Base-by-base conservation (phyloP, 1,140 invertebrate species). In the Bombus ignitus region DNA sequence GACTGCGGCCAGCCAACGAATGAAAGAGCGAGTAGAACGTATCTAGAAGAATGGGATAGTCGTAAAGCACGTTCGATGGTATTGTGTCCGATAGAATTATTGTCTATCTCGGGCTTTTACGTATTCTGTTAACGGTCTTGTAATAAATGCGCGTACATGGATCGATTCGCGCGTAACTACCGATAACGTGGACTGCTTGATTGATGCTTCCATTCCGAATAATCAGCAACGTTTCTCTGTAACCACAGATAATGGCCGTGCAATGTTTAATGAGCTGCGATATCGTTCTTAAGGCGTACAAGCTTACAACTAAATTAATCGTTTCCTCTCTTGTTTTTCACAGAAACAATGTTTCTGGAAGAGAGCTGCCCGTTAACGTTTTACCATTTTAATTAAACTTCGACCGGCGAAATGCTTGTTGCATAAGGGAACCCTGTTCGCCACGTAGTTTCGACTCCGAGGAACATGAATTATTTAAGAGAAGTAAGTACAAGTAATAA, bases 241-340 rank as follows among this genome's bases (percentile, higher is more conserved):
- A 85, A 85, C 79, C 71, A 28, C 57, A 53, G 84, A 85, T 85
- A 85, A 75, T 75, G 22, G 10, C 37, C 79, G 70, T 71, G 59
- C 84, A 74, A 81, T 74, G 84, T 81, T 85, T 85, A 85, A 85
- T 85, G 84, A 81, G 70, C 57, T 81, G 79, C 84, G 84, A 85
- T 85, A 85, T 85, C 84, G 79, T 81, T 71, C 70, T 70, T 68
- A 44, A 70, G 66, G 32, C 71, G 42, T 68, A 22, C 78, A 65
- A 62, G 39, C 71, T 70, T 85, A 81, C 79, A 35, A 74, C 79
- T 42, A 68, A 80, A 85, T 81, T 42, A 85, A 85, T 85, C 84
- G 47, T 75, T 81, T 72, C 83, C 68, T 80, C 83, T 66, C 73
- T 80, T 79, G 83, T 85, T 80, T 85, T 85, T 80, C 83, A 59